phyloP scores from a whole-genome alignment of 2,888 invertebrate species.

The Drosophila paracracens region DNA sequence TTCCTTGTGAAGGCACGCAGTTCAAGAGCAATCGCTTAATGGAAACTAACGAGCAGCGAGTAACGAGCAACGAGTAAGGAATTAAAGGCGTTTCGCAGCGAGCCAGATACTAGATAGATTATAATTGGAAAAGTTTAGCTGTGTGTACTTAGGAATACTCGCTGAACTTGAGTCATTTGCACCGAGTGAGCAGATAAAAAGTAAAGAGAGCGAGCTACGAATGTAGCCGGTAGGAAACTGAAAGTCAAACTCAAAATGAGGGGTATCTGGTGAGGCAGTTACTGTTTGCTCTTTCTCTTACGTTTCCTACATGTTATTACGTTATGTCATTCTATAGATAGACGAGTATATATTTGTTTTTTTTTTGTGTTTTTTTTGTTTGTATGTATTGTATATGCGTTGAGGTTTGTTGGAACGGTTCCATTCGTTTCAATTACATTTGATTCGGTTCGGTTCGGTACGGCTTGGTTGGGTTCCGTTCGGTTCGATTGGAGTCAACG shows the following conservation, averaged over 20 bases:
- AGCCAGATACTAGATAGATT: slow-evolving; percentile 1
- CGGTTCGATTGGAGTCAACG: slow-evolving; percentile 6
- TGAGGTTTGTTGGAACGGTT: slow-evolving; percentile 60
- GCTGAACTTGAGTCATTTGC: not conserved
- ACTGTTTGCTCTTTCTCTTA: slow-evolving; percentile 7
- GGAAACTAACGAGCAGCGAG: slow-evolving; percentile 11
- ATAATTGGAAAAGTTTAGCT: not conserved
- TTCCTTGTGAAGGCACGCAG: not conserved
- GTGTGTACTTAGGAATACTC: not conserved
- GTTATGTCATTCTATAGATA: slow-evolving; percentile 2
- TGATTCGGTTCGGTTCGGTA: slow-evolving; percentile 37
- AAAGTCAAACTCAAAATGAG: slow-evolving; percentile 1
- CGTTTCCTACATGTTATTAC: slow-evolving; percentile 23
- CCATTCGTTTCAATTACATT: slow-evolving; percentile 28
- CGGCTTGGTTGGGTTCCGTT: slow-evolving; percentile 21
- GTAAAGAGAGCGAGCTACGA: not conserved
- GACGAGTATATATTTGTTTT: slow-evolving; percentile 12
- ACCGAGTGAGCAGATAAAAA: not conserved
- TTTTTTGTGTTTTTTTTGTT: not conserved
- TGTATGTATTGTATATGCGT: slow-evolving; percentile 16
- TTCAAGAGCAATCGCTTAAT: not conserved
- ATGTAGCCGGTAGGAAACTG: not conserved
- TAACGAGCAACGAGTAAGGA: slow-evolving; percentile 1
- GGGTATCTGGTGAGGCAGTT: slow-evolving; percentile 47
- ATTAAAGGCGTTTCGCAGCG: not conserved